phyloP scores from a whole-genome alignment of 2,797 vertebrate species.

The Schizopygopsis malacanthus region DNA sequence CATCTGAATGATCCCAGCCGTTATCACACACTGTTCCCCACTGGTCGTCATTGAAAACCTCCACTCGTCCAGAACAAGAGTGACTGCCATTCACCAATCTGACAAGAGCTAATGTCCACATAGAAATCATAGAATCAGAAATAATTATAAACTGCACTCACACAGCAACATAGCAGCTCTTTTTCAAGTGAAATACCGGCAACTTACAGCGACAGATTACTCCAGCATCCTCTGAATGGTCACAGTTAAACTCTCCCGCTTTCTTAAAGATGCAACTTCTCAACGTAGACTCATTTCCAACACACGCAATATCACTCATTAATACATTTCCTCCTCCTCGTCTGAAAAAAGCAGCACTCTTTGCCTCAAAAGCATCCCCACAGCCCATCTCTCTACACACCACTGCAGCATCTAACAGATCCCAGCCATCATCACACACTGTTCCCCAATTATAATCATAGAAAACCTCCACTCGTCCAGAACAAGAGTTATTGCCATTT shows the following conservation, averaged over 20 bases:
- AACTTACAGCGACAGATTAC: slow-evolving; percentile 30
- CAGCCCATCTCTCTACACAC: slow-evolving; percentile 33
- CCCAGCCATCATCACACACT: slow-evolving; percentile 23
- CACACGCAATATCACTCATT: neutral
- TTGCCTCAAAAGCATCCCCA: neutral
- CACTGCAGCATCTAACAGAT: neutral
- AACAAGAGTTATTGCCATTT: slow-evolving; percentile 5
- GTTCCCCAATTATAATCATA: neutral
- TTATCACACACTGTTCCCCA: slow-evolving; percentile 24
- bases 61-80: slow-evolving; percentile 1
- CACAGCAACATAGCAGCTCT: neutral
- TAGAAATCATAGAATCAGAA: neutral
- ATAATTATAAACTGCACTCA: neutral
- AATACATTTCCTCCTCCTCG: rapidly evolving
- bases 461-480: slow-evolving; percentile 15
- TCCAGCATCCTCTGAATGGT: neutral
- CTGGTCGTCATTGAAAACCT: neutral
- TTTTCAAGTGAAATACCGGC: neutral
- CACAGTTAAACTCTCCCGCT: neutral
- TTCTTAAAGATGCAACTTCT: neutral
- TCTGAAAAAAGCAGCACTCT: neutral
- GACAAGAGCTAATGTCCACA: slow-evolving; percentile 2
- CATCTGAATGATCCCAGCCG: slow-evolving; percentile 1
- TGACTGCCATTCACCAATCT: slow-evolving; percentile 25
- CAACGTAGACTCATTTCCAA: neutral